Evolutionary conservation across 2,888 invertebrate genomes (phyloP).

Genomic region (Cylloceria caligata): DNA sequence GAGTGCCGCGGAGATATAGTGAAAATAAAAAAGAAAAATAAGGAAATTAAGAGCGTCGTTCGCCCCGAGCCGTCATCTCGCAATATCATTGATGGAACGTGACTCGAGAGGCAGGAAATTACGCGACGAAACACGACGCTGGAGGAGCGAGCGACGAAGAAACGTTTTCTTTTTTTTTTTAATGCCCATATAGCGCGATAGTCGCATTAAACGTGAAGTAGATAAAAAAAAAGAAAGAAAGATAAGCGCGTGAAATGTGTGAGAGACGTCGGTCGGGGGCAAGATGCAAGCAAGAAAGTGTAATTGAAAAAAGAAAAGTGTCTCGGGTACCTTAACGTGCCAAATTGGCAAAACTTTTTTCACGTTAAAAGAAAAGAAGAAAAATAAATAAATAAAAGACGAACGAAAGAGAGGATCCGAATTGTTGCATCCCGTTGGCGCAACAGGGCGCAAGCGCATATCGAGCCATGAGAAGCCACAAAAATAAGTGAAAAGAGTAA

Average conservation of each 20-base stretch:
- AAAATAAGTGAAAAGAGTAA: conserved; percentile 66
- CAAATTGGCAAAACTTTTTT: conserved; percentile 15
- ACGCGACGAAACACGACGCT: conserved; percentile 43
- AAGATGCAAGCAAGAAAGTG: conserved; percentile 25
- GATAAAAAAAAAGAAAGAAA: background rate
- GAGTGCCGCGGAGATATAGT: conserved; percentile 17
- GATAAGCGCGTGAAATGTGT: conserved; percentile 6
- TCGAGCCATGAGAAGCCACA: conserved; percentile 67
- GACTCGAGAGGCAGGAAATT: conserved; percentile 41
- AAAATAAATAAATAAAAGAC: background rate
- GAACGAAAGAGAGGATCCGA: conserved; percentile 3
- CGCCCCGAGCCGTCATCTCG: conserved; percentile 42
- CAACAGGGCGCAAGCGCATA: conserved; percentile 67
- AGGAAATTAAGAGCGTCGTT: conserved; percentile 44
- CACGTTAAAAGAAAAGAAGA: conserved; percentile 10
- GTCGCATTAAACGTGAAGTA: conserved; percentile 33
- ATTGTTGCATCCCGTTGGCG: conserved; percentile 40
- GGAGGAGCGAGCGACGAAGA: conserved; percentile 8
- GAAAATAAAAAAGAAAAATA: conserved; percentile 42
- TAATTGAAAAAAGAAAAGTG: conserved; percentile 10
- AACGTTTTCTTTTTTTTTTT: conserved; percentile 34
- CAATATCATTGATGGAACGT: conserved; percentile 48
- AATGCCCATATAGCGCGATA: conserved; percentile 29
- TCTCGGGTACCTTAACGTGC: background rate
- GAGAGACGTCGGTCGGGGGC: background rate